phyloP scores from a whole-genome alignment of 2,888 invertebrate species.

The Stenotaenia linearis region DNA sequence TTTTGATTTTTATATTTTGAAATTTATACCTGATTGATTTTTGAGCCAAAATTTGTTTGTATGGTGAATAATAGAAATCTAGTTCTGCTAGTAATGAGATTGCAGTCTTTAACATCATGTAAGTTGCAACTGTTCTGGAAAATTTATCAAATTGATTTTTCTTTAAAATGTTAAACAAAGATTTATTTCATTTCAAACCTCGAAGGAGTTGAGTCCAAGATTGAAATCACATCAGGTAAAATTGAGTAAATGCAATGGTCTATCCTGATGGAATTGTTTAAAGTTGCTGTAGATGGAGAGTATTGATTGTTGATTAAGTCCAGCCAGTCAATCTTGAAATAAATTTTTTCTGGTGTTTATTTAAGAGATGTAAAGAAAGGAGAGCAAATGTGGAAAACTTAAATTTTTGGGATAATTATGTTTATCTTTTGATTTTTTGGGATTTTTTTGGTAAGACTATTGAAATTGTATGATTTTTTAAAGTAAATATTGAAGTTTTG shows the following conservation, averaged over 20 bases:
- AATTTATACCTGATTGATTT: neutral
- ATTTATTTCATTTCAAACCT: neutral
- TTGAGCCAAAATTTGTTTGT: neutral
- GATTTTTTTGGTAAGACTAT: too few species aligned
- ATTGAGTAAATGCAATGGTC: neutral
- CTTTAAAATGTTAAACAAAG: neutral
- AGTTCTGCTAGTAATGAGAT: neutral
- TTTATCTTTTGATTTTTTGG: too few species aligned
- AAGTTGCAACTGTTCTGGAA: neutral
- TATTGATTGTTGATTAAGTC: neutral
- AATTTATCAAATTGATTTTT: too few species aligned
- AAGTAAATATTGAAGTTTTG: too few species aligned
- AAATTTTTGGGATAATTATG: too few species aligned
- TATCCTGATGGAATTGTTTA: neutral
- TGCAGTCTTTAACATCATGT: neutral
- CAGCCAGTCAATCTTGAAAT: neutral
- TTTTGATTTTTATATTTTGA: neutral
- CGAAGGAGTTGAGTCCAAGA: neutral
- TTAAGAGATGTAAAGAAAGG: too few species aligned
- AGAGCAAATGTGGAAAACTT: too few species aligned
- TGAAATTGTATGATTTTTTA: too few species aligned
- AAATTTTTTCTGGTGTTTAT: too few species aligned
- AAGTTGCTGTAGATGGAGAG: neutral
- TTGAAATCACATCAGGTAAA: neutral
- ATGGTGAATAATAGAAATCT: neutral